Conservation (phyloP, 53 echinoderm and acorn worm species). For the Echinometra lucunter region DNA sequence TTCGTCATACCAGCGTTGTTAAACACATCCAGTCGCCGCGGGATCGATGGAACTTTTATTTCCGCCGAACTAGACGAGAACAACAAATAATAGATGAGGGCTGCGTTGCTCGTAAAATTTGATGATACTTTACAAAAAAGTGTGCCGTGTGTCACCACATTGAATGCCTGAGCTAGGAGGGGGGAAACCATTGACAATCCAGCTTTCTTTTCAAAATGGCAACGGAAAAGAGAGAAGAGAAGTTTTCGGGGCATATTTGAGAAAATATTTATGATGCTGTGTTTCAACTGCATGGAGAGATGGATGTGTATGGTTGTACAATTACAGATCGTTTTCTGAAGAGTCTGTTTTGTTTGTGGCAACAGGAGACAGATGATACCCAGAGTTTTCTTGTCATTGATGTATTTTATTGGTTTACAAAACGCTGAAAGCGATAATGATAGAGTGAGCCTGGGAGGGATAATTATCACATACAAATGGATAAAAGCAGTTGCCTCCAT, state of each 20-base stretch:
- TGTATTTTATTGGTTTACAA: slow-evolving; percentile 59
- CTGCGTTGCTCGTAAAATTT: slow-evolving; percentile 59
- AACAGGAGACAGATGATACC: slow-evolving; percentile 38
- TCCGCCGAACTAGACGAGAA: slow-evolving; percentile 65
- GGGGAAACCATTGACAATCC: slow-evolving; percentile 36
- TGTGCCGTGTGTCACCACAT: slow-evolving; percentile 36
- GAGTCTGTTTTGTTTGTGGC: slow-evolving; percentile 36
- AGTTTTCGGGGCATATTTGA: slow-evolving; percentile 51
- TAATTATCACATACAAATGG: slow-evolving; percentile 55
- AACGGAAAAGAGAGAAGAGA: slow-evolving; percentile 40
- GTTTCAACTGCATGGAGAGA: slow-evolving; percentile 17
- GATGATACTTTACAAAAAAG: slow-evolving; percentile 35
- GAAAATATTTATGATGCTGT: slow-evolving; percentile 53
- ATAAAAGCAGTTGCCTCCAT: background rate
- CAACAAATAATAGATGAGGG: slow-evolving; percentile 71
- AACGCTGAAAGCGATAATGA: slow-evolving; percentile 56
- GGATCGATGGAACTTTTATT: slow-evolving; percentile 71
- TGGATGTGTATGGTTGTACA: slow-evolving; percentile 45
- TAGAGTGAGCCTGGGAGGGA: slow-evolving; percentile 28
- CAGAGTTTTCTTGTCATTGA: slow-evolving; percentile 31
- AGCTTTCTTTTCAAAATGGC: slow-evolving; percentile 48
- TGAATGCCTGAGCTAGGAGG: background rate
- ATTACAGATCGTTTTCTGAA: slow-evolving; percentile 32
- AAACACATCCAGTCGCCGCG: slow-evolving; percentile 48
- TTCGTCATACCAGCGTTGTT: slow-evolving; percentile 35